Percentiles rank a stretch among this genome's conserved stretches.
phyloP scores from a whole-genome alignment of 1,140 invertebrate species.

The Vanessa tameamea region DNA sequence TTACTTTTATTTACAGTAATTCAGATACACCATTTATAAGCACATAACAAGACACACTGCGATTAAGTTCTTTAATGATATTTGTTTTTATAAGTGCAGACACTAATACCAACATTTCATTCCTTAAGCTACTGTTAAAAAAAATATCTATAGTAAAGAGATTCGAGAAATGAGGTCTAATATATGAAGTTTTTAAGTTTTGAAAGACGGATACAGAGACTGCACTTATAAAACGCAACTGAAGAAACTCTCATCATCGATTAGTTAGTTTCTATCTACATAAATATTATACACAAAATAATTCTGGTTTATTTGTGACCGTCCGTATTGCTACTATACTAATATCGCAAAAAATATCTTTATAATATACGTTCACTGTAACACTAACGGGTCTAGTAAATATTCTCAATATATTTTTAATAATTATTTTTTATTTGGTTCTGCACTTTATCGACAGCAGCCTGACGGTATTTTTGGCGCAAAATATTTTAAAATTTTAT shows the following conservation, averaged over 20 bases:
- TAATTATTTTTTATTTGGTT: neutral
- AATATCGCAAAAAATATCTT: constrained; percentile 4
- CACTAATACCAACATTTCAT: no score
- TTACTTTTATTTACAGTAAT: neutral
- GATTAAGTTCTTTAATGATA: no score
- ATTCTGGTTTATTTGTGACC: constrained; percentile 36
- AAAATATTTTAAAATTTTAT: neutral
- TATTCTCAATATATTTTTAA: neutral
- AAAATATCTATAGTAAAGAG: neutral
- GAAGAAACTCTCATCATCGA: neutral
- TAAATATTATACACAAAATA: constrained; percentile 62
- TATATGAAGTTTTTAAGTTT: no score
- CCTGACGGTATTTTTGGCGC: neutral
- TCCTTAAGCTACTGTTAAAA: no score
- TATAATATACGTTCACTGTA: neutral
- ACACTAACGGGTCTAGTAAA: constrained; percentile 4
- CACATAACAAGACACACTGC: neutral
- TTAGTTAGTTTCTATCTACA: constrained; percentile 51
- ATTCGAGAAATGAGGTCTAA: neutral
- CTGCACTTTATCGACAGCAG: neutral
- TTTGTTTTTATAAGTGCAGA: no score
- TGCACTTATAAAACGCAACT: neutral
- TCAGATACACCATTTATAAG: constrained; percentile 7
- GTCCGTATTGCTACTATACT: constrained; percentile 30
- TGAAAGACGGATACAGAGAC: neutral